Evolutionary conservation across 2,888 invertebrate species (phyloP), one percentile per base, ranked within the genome.

Genomic region (Cerceris ruficornis): DNA sequence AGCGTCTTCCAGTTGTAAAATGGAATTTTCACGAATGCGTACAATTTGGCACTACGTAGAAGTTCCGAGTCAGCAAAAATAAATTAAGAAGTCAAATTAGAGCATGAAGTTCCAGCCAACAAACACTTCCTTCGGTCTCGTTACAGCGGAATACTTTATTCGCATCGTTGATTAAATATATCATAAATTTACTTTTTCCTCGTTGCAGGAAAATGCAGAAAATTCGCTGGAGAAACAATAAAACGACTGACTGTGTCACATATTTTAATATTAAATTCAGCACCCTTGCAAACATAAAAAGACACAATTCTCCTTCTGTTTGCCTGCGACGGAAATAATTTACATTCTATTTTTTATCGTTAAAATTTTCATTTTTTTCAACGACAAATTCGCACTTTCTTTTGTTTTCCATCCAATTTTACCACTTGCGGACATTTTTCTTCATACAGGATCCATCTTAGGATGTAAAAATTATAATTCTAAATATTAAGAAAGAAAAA

Each of bases 161-260:
- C 11, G 28, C 28, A 28, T 28, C 28, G 46, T 15, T 17, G 52
- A 67, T 70, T 54, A 67, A 64, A 70, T 66, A 67, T 15, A 62
- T 52, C 70, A 55, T 67, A 66, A 76, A 76, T 77, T 77, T 17
- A 60, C 62, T 70, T 67, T 78, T 58, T 17, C 46, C 39, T 17
- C 41, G 15, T 13, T n/a, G 7, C 39, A 46, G 72, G 65, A 61
- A 60, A 72, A 68, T 61, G 72, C 60, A n/a, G 49, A 65, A 78
- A 77, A 77, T 77, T 77, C 68, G 49, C 46, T 14, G 17, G 17
- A 28, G 61, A 59, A 72, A 70, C 60, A 68, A 64, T 58, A 60
- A 15, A 68, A 9, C 77, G 77, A 60, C 77, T 68, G 78, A 71
- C 77, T 65, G 17, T 68, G 71, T 65, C 72, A 52, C 11, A 46